Base-by-base conservation (phyloP, 2,888 invertebrate genomes). In the Pollenia amentaria region DNA sequence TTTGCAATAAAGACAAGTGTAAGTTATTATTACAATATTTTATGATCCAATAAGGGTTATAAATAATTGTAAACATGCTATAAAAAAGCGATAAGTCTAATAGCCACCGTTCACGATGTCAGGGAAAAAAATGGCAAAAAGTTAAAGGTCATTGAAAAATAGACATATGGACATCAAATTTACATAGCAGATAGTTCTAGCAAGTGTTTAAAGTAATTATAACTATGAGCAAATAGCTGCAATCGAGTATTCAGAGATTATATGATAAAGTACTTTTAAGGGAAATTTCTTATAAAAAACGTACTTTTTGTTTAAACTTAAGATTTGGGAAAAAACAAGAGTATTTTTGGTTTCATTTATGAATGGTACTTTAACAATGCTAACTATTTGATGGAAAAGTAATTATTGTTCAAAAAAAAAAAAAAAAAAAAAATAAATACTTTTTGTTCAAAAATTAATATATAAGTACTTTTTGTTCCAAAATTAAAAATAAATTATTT, bases 1-100 rank as follows among this genome's bases (percentile, higher is more conserved):
- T 70, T 18, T 62, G 10, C 29, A 51, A 6, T 62, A 70, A 42
- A 70, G 44, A 38, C n/a, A 29, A 64, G 44, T 57, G 62, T 21
- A 21, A 72, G 42, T 72, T 64, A 53, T 55, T 72, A 29, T 29
- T 72, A 3, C 57, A 53, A 51, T 80, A 80, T 55, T 80, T 80
- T 65, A 65, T 80, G 18, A 64, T 44, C 48, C 64, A 55, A 69
- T 60, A 46, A 14, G 10, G 8, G 48, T 55, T 46, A 69, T 78
- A 78, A 51, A 78, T 55, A 64, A 46, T 10, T 57, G 16, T 78
- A 57, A 29, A n/a, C 57, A 12, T 11, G 21, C 40, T 18, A 11
- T 29, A 38, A 48, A 48, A 38, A 42, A 72, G 14, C 11, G 69
- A 81, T 73, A 72, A 72, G 80, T 51, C 53, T 3, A 46, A 57